Conservation (phyloP, 2,888 invertebrate genomes). For the Rhyacophila evoluta region DNA sequence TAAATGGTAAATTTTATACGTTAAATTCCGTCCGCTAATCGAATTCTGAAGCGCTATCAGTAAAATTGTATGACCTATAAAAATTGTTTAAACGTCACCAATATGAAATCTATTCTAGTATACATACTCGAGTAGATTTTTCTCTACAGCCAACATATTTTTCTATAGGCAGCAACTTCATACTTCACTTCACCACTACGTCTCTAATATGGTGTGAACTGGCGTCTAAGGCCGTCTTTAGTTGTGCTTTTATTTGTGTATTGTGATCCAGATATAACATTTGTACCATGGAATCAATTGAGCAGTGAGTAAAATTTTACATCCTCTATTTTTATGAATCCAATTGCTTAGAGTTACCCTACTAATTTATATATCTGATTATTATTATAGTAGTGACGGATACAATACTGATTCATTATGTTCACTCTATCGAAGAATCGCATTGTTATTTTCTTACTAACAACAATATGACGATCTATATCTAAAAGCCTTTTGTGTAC, state of each 20-base stretch:
- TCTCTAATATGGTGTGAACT: neutral
- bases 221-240: neutral
- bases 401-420: neutral
- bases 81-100: no score
- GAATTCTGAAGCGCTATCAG: no score
- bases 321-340: neutral
- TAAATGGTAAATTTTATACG: no score
- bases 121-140: no score
- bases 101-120: no score
- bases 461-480: no score
- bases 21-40: no score
- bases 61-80: no score
- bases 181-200: neutral
- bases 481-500: no score
- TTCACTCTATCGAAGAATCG: neutral
- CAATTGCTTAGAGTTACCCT: neutral
- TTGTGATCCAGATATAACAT: neutral
- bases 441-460: neutral
- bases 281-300: neutral
- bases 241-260: neutral
- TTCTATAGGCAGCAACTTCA: no score
- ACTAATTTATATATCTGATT: neutral
- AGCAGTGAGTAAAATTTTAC: neutral
- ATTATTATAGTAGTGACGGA: conserved; percentile 6
- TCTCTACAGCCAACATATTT: no score